Evolutionary conservation across 2,888 invertebrate species (phyloP).

Genomic region (Oscheius sp.): DNA sequence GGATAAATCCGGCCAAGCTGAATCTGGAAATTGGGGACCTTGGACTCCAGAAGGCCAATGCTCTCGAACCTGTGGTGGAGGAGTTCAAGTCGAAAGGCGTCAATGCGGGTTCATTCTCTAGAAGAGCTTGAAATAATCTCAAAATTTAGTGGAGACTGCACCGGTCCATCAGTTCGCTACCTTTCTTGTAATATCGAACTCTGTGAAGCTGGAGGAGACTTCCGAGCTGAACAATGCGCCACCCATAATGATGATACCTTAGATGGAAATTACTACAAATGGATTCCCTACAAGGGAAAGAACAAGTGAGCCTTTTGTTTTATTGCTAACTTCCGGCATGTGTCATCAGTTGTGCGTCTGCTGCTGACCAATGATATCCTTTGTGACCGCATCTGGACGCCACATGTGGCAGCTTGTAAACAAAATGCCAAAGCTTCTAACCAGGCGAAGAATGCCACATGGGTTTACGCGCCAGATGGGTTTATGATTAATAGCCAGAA

Average conservation of each 20-base stretch:
- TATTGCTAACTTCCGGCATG: background rate
- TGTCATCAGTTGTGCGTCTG: background rate
- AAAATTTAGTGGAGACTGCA: conserved; percentile 74
- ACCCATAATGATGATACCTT: conserved; percentile 83
- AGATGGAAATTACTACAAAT: conserved; percentile 82
- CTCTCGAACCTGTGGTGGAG: conserved; percentile 90
- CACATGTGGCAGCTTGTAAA: conserved; percentile 27
- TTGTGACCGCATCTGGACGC: conserved; percentile 27
- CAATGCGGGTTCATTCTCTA: conserved; percentile 68
- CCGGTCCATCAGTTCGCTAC: conserved; percentile 83
- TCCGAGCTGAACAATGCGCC: conserved; percentile 87
- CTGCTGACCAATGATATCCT: conserved; percentile 16
- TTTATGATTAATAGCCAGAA: background rate
- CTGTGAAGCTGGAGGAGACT: conserved; percentile 76
- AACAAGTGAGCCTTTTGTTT: conserved; percentile 59
- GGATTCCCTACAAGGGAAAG: conserved; percentile 68
- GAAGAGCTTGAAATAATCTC: background rate
- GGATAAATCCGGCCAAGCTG: conserved; percentile 64
- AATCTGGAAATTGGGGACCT: conserved; percentile 74
- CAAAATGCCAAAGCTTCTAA: conserved; percentile 14
- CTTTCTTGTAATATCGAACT: conserved; percentile 90
- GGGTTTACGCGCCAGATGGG: conserved; percentile 14
- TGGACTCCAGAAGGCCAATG: conserved; percentile 87
- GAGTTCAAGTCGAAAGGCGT: conserved; percentile 85
- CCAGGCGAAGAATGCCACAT: conserved; percentile 8